Base-by-base conservation (phyloP, 2,797 vertebrate species). In the Coregonus suidteri region DNA sequence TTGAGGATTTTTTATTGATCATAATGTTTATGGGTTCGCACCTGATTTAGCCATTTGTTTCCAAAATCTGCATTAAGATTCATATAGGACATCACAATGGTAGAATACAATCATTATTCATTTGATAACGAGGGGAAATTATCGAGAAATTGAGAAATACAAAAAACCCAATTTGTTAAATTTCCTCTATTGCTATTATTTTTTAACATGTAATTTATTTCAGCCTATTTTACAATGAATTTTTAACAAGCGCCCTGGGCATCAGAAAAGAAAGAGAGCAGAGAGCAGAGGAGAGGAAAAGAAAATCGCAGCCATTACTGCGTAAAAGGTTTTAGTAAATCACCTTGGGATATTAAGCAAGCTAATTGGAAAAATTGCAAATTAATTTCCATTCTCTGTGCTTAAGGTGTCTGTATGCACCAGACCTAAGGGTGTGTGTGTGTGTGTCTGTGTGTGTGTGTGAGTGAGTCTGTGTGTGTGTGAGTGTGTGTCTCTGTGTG, bases 321-420 rank as follows among this genome's bases (percentile, higher is more conserved):
- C 82, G 94, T 91, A 93, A 96, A 96, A 94, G 86, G 93, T 87
- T 96, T 96, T 90, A 94, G 90, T 89, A 94, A 93, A 93, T 93
- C 94, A 94, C 95, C 92, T 77, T 94, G 95, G 95, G 92, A 95
- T 95, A 95, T 95, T 94, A 95, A 94, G 82, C 84, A 91, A 94
- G 91, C 95, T 97, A 97, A 97, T 96, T 96, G 96, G 94, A 83
- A 87, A 85, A 95, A 91, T 94, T 96, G 93, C 92, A 95, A 96
- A 96, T 96, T 94, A 95, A 96, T 96, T 97, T 92, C 93, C 95
- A 93, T 95, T 96, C 95, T 91, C 91, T 92, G 93, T 89, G 87
- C 90, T 90, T 94, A 93, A 94, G 95, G 91, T 95, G 93, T 93
- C 94, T 94, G 92, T 94, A 94, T 95, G 73, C 3, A 47, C 15